These are phyloP conservation scores for Bucco capensis DNA, from an alignment of 2,113 vertebrate genomes.

Conservation along the genomic window DNA sequence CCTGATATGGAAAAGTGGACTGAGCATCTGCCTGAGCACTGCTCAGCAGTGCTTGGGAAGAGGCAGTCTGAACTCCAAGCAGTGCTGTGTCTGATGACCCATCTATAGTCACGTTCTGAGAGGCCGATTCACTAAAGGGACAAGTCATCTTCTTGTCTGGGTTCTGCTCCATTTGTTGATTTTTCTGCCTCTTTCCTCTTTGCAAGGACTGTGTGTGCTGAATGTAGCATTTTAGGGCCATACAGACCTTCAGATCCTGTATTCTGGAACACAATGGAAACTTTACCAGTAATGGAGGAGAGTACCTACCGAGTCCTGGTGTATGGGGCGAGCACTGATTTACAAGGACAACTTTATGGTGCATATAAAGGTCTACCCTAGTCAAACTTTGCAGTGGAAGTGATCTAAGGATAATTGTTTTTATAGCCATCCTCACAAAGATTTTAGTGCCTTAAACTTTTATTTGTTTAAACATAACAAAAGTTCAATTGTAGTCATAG, in stretches of 20 bases:
- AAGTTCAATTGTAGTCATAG: conserved; percentile 54
- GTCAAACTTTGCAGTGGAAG: neutral
- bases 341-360: neutral
- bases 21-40: neutral
- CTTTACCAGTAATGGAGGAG: neutral
- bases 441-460: conserved; percentile 45
- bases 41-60: neutral
- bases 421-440: conserved; percentile 69
- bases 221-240: neutral
- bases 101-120: neutral
- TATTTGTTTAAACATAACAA: conserved; percentile 52
- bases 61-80: neutral
- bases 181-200: neutral
- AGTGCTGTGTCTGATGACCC: neutral
- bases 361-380: neutral
- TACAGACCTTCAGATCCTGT: neutral
- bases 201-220: neutral
- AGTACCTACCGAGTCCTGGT: neutral
- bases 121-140: neutral
- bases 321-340: neutral
- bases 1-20: neutral
- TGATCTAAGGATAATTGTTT: conserved; percentile 66
- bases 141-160: neutral
- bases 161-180: neutral
- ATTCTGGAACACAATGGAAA: neutral